Evolutionary conservation across 2,797 vertebrate species (phyloP), one percentile per base, ranked within the genome.

Genomic region (Simalia tracyae): DNA sequence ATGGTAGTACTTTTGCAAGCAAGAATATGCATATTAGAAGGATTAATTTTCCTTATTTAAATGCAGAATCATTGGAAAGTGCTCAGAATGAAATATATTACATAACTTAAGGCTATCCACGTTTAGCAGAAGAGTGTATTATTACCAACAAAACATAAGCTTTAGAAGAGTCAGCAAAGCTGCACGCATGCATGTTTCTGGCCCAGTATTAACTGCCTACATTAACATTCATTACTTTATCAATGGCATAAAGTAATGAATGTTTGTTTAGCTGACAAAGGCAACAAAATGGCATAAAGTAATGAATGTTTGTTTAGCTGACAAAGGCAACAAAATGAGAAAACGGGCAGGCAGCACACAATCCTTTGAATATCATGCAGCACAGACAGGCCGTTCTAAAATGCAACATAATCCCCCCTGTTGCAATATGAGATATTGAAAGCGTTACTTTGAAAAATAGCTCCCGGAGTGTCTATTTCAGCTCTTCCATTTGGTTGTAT

Each of bases 361-460:
- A 90, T 56, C 50, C 92, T 93, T 91, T 54, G 63, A 94, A 91
- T 57, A 84, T 15, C 91, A 88, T 2, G 0, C 86, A 0, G 87
- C 91, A 72, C 93, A 93, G 64, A 86, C 63, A 26, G n/a, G 87
- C 60, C 94, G 96, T 96, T 92, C 91, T 84, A 64, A 89, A 93
- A 95, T 95, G 64, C 64, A 90, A 89, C 36, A 57, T 57, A 95
- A 94, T 92, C 85, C 87, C 91, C 88, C 90, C 93, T 92, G 84
- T 95, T 94, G 89, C 72, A 64, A 88, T 85, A 87, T 94, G 90
- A 96, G 95, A 95, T 93, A 93, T 94, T 92, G 94, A 94, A 94
- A 96, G 63, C 42, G 22, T 95, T 11, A 10, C 60, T 94, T 95
- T 94, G 86, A 93, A 95, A 93, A 96, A 84, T 15, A 88, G 85